Base-by-base conservation (phyloP, 2,113 vertebrate species). In the Etia nguti region DNA sequence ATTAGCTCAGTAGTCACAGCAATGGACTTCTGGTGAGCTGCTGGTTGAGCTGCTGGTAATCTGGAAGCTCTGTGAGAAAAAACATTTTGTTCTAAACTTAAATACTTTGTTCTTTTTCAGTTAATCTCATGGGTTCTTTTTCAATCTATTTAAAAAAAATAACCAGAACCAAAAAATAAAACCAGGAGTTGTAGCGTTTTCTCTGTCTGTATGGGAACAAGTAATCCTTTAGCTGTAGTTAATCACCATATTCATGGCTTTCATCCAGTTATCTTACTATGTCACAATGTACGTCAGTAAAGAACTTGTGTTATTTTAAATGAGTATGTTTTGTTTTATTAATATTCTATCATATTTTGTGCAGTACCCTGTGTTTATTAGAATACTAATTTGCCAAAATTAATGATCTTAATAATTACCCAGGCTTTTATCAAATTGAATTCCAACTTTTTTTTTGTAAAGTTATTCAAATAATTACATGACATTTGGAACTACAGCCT, bases 141-240 rank as follows among this genome's bases (percentile, higher is more conserved):
- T 43, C 1, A 13, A 43, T 26, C 79, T 83, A 75, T 91, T 89
- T 84, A 48, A 68, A 68, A n/a, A 38, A 4, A 6, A 15, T 6
- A 6, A 6, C 54, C 24, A 31, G 10, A 38, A 1, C 20, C 36
- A 36, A 36, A 36, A 62, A 79, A 89, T 83, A 89, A 91, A 68
- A 73, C 38, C 48, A 48, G 38, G 52, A 86, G 79, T 81, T 90
- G 62, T 22, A 34, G 36, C 73, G 29, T 52, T 91, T 87, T 88
- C 55, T 81, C 8, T 29, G 80, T 11, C 9, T 24, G 80, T 24
- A 36, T 79, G 34, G 59, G 60, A 80, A 80, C 52, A 15, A 36
- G 59, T 55, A 82, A 83, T 89, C 43, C 84, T 87, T 83, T 34
- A 41, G 31, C 82, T 83, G 79, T 31, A 80, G 79, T 86, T 87